phyloP scores from a whole-genome alignment of 2,113 vertebrate genomes.

The Poeciliopsis prolifica region DNA sequence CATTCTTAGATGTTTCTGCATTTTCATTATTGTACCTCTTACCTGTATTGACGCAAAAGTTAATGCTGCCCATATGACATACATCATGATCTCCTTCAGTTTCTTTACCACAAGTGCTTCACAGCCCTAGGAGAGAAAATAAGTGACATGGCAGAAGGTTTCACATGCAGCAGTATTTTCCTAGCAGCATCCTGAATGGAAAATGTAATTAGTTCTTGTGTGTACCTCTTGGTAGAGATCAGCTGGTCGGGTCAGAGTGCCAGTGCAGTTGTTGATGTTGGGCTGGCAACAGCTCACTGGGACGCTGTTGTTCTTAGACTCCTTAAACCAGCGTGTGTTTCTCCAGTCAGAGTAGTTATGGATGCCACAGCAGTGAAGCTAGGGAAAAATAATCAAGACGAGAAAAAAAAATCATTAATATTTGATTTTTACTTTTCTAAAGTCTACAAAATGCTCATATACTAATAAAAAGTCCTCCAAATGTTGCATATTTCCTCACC shows the following conservation, averaged over 20 bases:
- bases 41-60: conserved; percentile 97
- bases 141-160: neutral
- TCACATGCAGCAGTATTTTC: neutral
- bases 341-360: conserved; percentile 96
- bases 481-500: conserved; percentile 77
- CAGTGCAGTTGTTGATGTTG: conserved; percentile 88
- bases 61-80: conserved; percentile 95
- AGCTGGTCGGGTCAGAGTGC: conserved; percentile 84
- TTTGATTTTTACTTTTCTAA: neutral
- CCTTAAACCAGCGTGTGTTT: conserved; percentile 92
- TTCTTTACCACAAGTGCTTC: conserved; percentile 96
- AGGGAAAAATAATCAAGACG: neutral
- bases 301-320: conserved; percentile 94
- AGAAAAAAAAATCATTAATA: neutral
- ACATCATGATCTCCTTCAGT: conserved; percentile 98
- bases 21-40: conserved; percentile 1
- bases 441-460: neutral
- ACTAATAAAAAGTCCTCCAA: neutral
- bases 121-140: conserved; percentile 83
- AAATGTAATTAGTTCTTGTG: neutral
- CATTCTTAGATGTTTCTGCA: no score
- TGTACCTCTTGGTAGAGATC: conserved; percentile 92
- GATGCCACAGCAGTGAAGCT: conserved; percentile 96
- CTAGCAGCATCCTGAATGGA: neutral
- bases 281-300: conserved; percentile 95